Base-by-base conservation (phyloP, 1,140 invertebrate genomes). In the Plutomurus gul region DNA sequence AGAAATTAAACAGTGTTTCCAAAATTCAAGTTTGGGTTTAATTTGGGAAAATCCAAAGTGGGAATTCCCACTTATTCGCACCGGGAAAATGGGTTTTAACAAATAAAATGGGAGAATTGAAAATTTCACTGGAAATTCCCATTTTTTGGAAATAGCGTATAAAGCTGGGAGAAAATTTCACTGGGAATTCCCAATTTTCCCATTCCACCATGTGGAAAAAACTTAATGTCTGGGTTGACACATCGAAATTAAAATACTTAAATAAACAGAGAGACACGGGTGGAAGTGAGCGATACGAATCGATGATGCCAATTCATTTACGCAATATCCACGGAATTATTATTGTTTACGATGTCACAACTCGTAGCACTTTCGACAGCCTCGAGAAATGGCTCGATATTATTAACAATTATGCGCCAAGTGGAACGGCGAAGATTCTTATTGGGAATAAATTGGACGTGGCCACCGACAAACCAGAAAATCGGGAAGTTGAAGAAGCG, bases 291-390 rank as follows among this genome's bases (percentile, higher is more conserved):
- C 91, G 95, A 86, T 97, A 96, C 87, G 90, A 95, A 82, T 94
- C 95, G 85, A 92, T 97, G n/a, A 96, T 95, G 1, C 95, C 96
- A 81, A 95, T 47, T 20, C 75, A 76, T 77, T 25, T 97, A 86
- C 90, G 96, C 86, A 95, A 96, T 85, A 95, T 95, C 30, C 93
- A 96, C 84, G 95, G 95, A 92, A 91, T 96, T 70, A 90, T 97
- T 46, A 88, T 97, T 75, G 90, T 97, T 0, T 97, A 97, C 87
- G 96, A 97, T 86, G 93, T 97, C 65, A 96, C 95, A 43, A 95
- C 95, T 85, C 93, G 94, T 87, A 91, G 90, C 39, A 95, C 93
- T 84, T 96, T 93, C 86, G 93, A 94, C 87, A 94, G 95, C 85
- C 94, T 95, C 81, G 90, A 93, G 82, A 93, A 93, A 25, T 96